Evolutionary conservation across 2,797 vertebrate species (phyloP), one percentile per base, ranked within the genome.

Genomic region (Lemur catta): DNA sequence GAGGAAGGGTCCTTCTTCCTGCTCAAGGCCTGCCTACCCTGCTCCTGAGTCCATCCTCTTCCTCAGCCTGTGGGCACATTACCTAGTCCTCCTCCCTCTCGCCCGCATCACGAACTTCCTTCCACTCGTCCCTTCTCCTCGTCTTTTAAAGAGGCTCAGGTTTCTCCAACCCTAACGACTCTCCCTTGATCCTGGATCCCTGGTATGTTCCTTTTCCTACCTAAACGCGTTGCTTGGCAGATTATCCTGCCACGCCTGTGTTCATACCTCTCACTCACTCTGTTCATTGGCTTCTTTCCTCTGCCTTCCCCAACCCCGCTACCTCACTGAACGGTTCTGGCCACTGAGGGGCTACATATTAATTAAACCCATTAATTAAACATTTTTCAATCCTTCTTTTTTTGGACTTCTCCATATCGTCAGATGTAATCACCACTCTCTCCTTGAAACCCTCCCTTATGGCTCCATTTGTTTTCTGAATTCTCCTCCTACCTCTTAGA

Each of bases 381-480:
- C 1, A 33, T 12, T 38, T 57, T 84, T 41, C n/a, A 22, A 17
- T 22, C 13, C 18, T 43, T 48, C 30, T 65, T 80, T 91, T 59
- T 59, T 59, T 50, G 30, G 13, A 63, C 22, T 80, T 84, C 61
- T 88, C 46, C 91, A 17, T 50, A 30, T 57, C 15, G 0, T 55
- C 20, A 38, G 41, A 18, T 35, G 4, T 38, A 57, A 55, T 72
- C 26, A 38, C 35, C 14, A n/a, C 10, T 74, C 22, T 93, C n/a
- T 91, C 13, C 26, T 63, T 78, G 33, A 89, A 93, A 89, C n/a
- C 76, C 67, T 89, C 18, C 28, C 72, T 88, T 67, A 61, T 14
- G 72, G 15, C 65, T 88, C 46, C 52, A 38, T 35, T 59, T 67
- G 72, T 57, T 35, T n/a, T 0, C 59, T 18, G 22, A 35, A 81